These are phyloP conservation scores for Ochropleura leucogaster DNA, from an alignment of 2,888 invertebrate genomes.

Conservation along the genomic window DNA sequence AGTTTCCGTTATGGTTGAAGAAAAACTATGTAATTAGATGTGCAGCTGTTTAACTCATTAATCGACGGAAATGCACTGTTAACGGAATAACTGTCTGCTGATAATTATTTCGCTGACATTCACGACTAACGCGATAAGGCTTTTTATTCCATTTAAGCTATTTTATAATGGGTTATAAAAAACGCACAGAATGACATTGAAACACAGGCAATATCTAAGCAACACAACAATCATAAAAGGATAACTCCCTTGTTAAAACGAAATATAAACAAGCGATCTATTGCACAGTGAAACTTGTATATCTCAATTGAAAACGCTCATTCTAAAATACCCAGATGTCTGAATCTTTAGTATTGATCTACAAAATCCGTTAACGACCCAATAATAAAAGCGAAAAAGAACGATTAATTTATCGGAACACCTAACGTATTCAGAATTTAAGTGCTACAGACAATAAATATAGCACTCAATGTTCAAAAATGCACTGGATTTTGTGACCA, in stretches of 20 bases:
- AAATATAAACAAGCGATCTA: background rate
- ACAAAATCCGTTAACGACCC: constrained; percentile 72
- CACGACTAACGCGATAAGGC: background rate
- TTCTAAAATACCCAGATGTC: background rate
- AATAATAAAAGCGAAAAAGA: constrained; percentile 48
- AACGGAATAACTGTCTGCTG: constrained; percentile 1
- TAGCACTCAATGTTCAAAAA: constrained; percentile 62
- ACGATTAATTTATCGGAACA: constrained; percentile 67
- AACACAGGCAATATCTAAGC: background rate
- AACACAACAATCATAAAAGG: background rate
- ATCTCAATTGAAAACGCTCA: background rate
- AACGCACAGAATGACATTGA: too few species aligned
- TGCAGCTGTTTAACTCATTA: constrained; percentile 27
- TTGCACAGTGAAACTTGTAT: background rate
- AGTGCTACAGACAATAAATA: constrained; percentile 64
- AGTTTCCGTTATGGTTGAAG: constrained; percentile 26
- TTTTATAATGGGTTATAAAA: background rate
- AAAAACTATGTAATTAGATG: constrained; percentile 26
- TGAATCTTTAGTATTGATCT: constrained; percentile 60
- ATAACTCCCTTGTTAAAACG: background rate
- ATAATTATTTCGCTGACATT: constrained; percentile 29
- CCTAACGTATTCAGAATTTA: constrained; percentile 64
- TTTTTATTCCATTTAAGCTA: background rate
- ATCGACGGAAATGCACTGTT: constrained; percentile 22
- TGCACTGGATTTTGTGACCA: background rate